phyloP scores from a whole-genome alignment of 1,140 invertebrate species.

The Microplitis mediator region DNA sequence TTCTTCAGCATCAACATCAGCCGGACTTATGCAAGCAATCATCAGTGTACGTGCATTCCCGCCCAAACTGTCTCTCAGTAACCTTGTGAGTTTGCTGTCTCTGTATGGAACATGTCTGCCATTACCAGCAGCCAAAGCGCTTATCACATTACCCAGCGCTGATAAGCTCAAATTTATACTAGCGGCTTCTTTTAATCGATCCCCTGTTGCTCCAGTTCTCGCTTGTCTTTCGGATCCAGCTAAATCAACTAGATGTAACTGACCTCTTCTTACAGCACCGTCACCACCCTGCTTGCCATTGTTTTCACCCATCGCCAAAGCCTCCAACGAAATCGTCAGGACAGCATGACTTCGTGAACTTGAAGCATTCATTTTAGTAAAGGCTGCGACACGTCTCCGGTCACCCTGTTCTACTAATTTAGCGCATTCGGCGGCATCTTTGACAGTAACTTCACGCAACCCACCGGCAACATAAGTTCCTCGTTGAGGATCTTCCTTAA shows the following conservation, averaged over 20 bases:
- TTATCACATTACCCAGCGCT: slow-evolving; percentile 93
- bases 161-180: slow-evolving; percentile 95
- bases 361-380: slow-evolving; percentile 86
- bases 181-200: slow-evolving; percentile 89
- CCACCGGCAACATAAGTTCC: slow-evolving; percentile 63
- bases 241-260: slow-evolving; percentile 89
- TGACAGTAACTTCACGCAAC: slow-evolving; percentile 76
- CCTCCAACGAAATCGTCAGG: slow-evolving; percentile 85
- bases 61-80: slow-evolving; percentile 89
- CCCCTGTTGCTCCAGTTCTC: slow-evolving; percentile 85
- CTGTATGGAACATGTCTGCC: slow-evolving; percentile 91
- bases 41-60: slow-evolving; percentile 94
- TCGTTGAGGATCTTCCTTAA: slow-evolving; percentile 54
- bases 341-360: slow-evolving; percentile 91
- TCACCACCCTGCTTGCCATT: slow-evolving; percentile 50
- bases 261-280: slow-evolving; percentile 71
- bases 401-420: slow-evolving; percentile 77
- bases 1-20: slow-evolving; percentile 89
- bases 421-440: slow-evolving; percentile 77
- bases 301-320: slow-evolving; percentile 64
- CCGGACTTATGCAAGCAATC: slow-evolving; percentile 91
- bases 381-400: slow-evolving; percentile 75
- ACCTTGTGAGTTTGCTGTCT: slow-evolving; percentile 90
- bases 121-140: slow-evolving; percentile 87
- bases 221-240: slow-evolving; percentile 87